Percentiles rank a stretch among this genome's conserved stretches.
phyloP scores from a whole-genome alignment of 2,113 vertebrate species.

The Brachyistius frenatus region DNA sequence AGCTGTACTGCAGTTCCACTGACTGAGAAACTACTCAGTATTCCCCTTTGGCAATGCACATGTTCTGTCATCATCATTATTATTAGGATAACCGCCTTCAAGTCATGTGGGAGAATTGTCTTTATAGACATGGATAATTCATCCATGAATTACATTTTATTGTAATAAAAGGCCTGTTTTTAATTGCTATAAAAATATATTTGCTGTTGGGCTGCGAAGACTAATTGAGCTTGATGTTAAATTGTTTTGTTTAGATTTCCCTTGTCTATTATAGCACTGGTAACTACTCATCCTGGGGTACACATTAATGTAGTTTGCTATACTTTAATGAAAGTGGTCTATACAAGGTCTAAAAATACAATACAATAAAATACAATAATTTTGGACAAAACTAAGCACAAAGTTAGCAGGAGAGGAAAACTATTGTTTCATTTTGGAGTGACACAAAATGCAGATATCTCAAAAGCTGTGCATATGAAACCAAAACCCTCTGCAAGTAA shows the following conservation, averaged over 20 bases:
- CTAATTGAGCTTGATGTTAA: not conserved
- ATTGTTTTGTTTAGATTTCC: not conserved
- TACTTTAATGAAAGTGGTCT: not conserved
- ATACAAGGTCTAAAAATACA: not conserved
- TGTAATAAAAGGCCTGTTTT: slow-evolving; percentile 9
- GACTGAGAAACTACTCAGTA: slow-evolving; percentile 5
- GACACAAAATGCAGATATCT: not conserved
- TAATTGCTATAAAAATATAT: not conserved
- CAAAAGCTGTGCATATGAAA: not conserved
- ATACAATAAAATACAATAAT: no score
- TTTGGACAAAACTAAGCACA: no score
- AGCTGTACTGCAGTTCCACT: not conserved
- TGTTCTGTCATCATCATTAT: slow-evolving; percentile 19
- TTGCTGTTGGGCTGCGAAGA: not conserved
- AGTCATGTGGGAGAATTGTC: not conserved
- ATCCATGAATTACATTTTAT: not conserved
- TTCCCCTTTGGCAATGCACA: slow-evolving; percentile 4
- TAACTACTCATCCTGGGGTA: not conserved
- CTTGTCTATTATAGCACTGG: not conserved
- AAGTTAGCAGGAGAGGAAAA: not conserved
- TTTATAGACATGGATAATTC: slow-evolving; percentile 2
- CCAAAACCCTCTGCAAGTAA: not conserved
- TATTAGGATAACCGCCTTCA: not conserved
- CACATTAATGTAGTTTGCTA: not conserved
- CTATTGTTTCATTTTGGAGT: not conserved